These are phyloP conservation scores for Acridotheres tristis DNA, from an alignment of 2,797 vertebrate genomes.

Conservation along the genomic window DNA sequence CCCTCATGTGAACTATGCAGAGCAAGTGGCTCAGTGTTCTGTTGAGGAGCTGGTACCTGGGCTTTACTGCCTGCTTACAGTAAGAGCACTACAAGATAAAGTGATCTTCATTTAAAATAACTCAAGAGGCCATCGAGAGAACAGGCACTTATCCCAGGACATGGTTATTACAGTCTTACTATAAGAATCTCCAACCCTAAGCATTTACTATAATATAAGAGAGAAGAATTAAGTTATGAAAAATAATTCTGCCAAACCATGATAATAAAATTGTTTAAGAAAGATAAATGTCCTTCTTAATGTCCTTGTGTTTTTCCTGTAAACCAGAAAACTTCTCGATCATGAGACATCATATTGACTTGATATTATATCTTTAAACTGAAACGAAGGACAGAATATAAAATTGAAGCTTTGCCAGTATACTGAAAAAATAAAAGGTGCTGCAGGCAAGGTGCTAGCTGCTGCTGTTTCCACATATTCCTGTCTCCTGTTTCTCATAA, in stretches of 20 bases:
- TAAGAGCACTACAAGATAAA: background rate
- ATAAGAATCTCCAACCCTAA: background rate
- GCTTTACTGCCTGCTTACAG: background rate
- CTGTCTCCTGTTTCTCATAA: background rate
- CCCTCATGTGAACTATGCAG: background rate
- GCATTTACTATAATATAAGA: background rate
- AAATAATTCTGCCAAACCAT: background rate
- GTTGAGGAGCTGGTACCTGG: background rate
- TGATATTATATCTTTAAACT: background rate
- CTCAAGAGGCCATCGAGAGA: background rate
- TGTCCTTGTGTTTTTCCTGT: background rate
- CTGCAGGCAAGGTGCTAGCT: constrained; percentile 30
- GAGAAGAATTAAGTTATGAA: background rate
- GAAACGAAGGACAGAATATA: background rate
- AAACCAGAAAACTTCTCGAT: background rate
- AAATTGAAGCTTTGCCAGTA: background rate
- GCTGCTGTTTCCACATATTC: background rate
- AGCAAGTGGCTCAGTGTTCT: background rate
- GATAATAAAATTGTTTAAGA: background rate
- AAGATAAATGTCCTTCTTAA: background rate
- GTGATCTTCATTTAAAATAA: background rate
- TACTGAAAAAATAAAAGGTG: constrained; percentile 6
- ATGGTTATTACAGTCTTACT: background rate
- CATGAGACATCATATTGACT: background rate
- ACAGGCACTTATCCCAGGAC: background rate